Evolutionary conservation across 1,140 invertebrate genomes (phyloP).

Genomic region (Orussus abietinus): DNA sequence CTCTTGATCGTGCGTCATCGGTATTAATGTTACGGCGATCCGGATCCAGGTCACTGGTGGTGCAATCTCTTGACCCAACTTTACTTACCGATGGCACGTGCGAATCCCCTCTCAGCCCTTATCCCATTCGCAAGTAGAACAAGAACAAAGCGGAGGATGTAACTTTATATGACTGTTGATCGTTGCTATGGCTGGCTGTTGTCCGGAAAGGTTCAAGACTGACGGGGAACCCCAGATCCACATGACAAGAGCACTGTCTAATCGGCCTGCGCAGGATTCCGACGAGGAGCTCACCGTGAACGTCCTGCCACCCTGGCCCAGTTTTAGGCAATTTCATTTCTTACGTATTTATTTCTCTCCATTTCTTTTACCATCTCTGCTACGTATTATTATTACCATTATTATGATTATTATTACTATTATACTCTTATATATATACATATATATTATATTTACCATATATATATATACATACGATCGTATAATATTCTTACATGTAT

Average conservation of each 20-base stretch:
- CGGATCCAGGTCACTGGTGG: no score
- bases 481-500: slow-evolving; percentile 18
- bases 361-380: slow-evolving; percentile 41
- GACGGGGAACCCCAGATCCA: slow-evolving; percentile 48
- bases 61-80: neutral
- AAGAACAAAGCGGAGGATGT: no score
- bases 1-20: no score
- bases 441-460: slow-evolving; percentile 13
- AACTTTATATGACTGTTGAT: slow-evolving; percentile 42
- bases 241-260: slow-evolving; percentile 39
- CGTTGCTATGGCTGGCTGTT: slow-evolving; percentile 50
- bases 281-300: slow-evolving; percentile 54
- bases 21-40: no score
- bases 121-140: no score
- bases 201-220: slow-evolving; percentile 52
- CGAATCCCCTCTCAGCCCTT: no score
- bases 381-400: slow-evolving; percentile 13
- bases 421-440: slow-evolving; percentile 20
- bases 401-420: slow-evolving; percentile 25
- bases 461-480: slow-evolving; percentile 19
- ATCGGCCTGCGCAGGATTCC: slow-evolving; percentile 46
- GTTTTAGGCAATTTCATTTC: slow-evolving; percentile 57
- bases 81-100: no score
- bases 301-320: slow-evolving; percentile 53
- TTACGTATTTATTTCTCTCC: slow-evolving; percentile 53